Evolutionary conservation across 2,888 invertebrate species (phyloP), one percentile per base, ranked within the genome.

Genomic region (Hartigia nigra): DNA sequence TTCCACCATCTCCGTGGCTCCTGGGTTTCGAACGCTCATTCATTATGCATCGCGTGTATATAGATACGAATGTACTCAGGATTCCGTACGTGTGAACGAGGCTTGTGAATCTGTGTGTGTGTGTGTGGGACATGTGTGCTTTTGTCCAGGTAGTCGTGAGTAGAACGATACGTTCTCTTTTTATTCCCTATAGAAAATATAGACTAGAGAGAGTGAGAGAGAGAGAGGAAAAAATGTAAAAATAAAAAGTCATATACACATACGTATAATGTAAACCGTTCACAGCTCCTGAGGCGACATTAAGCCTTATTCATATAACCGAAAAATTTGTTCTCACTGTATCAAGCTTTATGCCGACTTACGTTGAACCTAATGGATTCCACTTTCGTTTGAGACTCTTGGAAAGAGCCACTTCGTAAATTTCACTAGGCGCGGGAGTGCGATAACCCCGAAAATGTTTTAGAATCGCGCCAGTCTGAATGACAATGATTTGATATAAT

Each of bases 31-130:
- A 34, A n/a, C n/a, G 75, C 37, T 34, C 75, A 75, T 75, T 75
- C 75, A 75, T 74, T 77, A 36, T 77, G 72, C 72, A 77, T 72
- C 72, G 12, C 77, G 35, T 35, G 72, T 70, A 14, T 77, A 55
- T 23, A 23, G 55, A 55, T 23, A 74, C 75, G 36, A 31, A 31
- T 31, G 36, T 75, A 72, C 72, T 5, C 9, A 69, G 69, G 3
- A 12, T 72, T 11, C 5, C 31, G 12, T 72, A 72, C 72, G 34
- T 34, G 72, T 34, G 72, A 3, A 72, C 55, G 55, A 23, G 55
- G 55, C 55, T 55, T 55, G 9, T 9, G n/a, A n/a, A n/a, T n/a
- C n/a, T n/a, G n/a, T n/a, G n/a, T n/a, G n/a, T n/a, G n/a, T n/a
- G n/a, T n/a, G n/a, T 14, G 23, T 55, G n/a, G n/a, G n/a, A 23